A percentile compares a stretch with the other conserved stretches of the same genome.
phyloP scores from a whole-genome alignment of 2,888 invertebrate species.

The Onthophagus sagittarius region DNA sequence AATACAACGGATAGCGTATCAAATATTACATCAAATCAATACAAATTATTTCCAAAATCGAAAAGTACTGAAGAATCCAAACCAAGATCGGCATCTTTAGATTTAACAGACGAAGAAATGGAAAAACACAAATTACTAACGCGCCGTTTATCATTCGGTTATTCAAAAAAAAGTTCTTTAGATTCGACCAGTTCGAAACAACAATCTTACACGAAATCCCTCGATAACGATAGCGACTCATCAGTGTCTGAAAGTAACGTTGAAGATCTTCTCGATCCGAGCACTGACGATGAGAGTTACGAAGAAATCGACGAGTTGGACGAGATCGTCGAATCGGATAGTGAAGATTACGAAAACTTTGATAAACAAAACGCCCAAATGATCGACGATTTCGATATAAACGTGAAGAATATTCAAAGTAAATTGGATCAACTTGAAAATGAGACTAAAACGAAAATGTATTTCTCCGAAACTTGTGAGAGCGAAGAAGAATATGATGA shows the following conservation, averaged over 20 bases:
- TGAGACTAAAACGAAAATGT: conserved; percentile 26
- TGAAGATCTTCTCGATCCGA: conserved; percentile 43
- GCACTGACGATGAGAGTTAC: conserved; percentile 40
- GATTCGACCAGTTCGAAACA: conserved; percentile 46
- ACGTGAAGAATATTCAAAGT: conserved; percentile 29
- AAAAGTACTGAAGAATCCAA: neutral
- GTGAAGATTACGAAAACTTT: conserved; percentile 45
- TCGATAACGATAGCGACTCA: conserved; percentile 47
- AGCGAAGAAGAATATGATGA: conserved; percentile 32
- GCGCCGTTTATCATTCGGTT: conserved; percentile 29
- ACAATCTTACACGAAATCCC: conserved; percentile 46
- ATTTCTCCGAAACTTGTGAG: conserved; percentile 43
- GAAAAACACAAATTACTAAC: conserved; percentile 20
- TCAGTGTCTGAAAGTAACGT: conserved; percentile 49
- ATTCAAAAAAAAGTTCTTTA: conserved; percentile 41
- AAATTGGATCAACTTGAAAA: conserved; percentile 20
- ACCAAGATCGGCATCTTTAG: neutral
- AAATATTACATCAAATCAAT: neutral
- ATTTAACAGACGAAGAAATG: conserved; percentile 25
- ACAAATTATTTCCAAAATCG: neutral
- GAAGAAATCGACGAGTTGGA: conserved; percentile 44
- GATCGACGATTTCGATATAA: conserved; percentile 35
- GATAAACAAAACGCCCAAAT: conserved; percentile 32
- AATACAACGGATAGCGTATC: too few species aligned
- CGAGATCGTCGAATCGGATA: conserved; percentile 45